A percentile compares a stretch with the other conserved stretches of the same genome.
Evolutionary conservation across 1,140 invertebrate species (phyloP).

Genomic region (Bombus confusus): DNA sequence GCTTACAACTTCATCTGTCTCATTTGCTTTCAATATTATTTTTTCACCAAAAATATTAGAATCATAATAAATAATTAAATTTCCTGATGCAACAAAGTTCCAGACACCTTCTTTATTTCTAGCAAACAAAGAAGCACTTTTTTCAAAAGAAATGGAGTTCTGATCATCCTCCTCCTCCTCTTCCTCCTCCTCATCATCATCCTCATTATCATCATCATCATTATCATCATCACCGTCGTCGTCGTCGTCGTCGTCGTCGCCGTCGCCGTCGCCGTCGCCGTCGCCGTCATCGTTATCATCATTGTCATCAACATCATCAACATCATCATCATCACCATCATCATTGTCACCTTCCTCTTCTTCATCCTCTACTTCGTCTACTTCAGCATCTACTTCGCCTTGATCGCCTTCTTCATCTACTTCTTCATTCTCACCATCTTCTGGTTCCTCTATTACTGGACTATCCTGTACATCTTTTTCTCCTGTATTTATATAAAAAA

Average conservation of each 20-base stretch:
- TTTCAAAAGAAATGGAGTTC: slow-evolving; percentile 78
- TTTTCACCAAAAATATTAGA: slow-evolving; percentile 81
- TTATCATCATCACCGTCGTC: slow-evolving; percentile 62
- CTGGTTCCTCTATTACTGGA: slow-evolving; percentile 10
- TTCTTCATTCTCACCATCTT: slow-evolving; percentile 21
- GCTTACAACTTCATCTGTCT: slow-evolving; percentile 77
- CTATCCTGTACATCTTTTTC: slow-evolving; percentile 1
- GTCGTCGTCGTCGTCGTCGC: slow-evolving; percentile 74
- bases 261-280: slow-evolving; percentile 76
- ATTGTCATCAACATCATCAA: slow-evolving; percentile 67
- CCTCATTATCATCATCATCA: slow-evolving; percentile 58
- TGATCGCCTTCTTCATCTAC: slow-evolving; percentile 4
- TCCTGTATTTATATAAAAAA: slow-evolving; percentile 12
- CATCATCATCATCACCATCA: slow-evolving; percentile 54
- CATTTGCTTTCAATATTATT: slow-evolving; percentile 79
- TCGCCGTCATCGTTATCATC: slow-evolving; percentile 72
- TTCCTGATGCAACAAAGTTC: slow-evolving; percentile 77
- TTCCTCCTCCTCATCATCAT: slow-evolving; percentile 69
- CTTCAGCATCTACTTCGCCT: not conserved
- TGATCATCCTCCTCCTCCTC: slow-evolving; percentile 78
- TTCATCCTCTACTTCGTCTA: slow-evolving; percentile 53
- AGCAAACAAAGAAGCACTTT: slow-evolving; percentile 69
- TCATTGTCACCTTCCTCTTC: slow-evolving; percentile 81
- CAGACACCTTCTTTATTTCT: slow-evolving; percentile 61
- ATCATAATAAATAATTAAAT: slow-evolving; percentile 82